A percentile compares a stretch with the other conserved stretches of the same genome.
Evolutionary conservation across 2,113 vertebrate species (phyloP).

Genomic region (Eolophus roseicapilla): DNA sequence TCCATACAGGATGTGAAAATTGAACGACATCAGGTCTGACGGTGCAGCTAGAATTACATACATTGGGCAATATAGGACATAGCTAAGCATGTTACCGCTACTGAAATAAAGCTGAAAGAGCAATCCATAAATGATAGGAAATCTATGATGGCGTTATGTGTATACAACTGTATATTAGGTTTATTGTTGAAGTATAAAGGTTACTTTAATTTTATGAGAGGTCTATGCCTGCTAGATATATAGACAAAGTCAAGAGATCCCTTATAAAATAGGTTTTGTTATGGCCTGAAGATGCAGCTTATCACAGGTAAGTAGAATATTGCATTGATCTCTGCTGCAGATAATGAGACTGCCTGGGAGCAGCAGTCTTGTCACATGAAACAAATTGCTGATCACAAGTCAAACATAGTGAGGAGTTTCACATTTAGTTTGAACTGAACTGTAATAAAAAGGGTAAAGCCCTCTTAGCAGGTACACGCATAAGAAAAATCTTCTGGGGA

Average conservation of each 20-base stretch:
- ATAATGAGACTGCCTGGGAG: not conserved
- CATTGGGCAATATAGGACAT: not conserved
- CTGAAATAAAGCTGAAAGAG: not conserved
- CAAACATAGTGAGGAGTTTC: not conserved
- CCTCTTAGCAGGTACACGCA: not conserved
- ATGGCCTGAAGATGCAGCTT: not conserved
- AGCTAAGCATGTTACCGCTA: not conserved
- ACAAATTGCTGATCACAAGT: not conserved
- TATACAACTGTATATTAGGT: not conserved
- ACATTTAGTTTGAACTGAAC: not conserved
- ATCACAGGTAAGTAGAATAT: constrained; percentile 3
- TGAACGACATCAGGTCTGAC: not conserved
- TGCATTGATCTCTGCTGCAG: constrained; percentile 10
- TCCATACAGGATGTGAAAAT: not conserved
- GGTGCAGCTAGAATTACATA: not conserved
- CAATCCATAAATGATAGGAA: not conserved
- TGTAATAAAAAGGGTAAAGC: not conserved
- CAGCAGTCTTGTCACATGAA: constrained; percentile 10
- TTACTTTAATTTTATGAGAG: constrained; percentile 9
- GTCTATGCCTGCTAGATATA: not conserved
- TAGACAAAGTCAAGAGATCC: not conserved
- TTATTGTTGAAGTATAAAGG: not conserved
- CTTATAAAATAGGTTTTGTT: not conserved
- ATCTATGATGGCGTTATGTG: not conserved
- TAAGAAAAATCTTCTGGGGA: not conserved